Conservation (phyloP, 1,140 invertebrate genomes). For the Druon quercuslanigerum region DNA sequence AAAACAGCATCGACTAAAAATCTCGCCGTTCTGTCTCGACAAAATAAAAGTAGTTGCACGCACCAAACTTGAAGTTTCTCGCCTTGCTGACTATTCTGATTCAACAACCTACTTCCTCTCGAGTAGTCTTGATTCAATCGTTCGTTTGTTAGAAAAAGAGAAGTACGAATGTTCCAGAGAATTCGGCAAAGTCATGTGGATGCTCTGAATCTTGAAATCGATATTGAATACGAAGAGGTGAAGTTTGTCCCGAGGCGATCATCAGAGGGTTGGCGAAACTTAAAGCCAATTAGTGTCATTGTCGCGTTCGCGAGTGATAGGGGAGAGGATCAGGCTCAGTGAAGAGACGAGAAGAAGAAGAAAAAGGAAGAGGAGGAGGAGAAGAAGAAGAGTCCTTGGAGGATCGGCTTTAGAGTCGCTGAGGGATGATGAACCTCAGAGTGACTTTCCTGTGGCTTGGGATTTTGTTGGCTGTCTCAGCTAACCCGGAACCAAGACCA, state of each 20-base stretch:
- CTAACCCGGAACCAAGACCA: conserved; percentile 53
- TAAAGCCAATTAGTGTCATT: conserved; percentile 13
- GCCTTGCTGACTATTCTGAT: conserved; percentile 39
- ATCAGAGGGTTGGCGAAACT: conserved; percentile 1
- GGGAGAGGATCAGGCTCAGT: conserved; percentile 30
- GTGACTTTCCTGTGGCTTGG: conserved; percentile 61
- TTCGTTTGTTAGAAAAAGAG: neutral
- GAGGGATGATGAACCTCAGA: conserved; percentile 58
- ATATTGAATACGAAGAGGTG: conserved; percentile 14
- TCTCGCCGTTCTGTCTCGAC: conserved; percentile 41
- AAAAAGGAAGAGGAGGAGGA: conserved; percentile 1
- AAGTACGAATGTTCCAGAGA: conserved; percentile 12
- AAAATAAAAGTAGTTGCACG: conserved; percentile 45
- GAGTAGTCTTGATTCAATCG: conserved; percentile 35
- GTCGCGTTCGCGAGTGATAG: conserved; percentile 30
- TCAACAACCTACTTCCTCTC: conserved; percentile 40
- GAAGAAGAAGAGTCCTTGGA: conserved; percentile 8
- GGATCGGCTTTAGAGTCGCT: neutral
- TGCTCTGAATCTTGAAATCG: neutral
- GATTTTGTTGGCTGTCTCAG: conserved; percentile 55
- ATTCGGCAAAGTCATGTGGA: conserved; percentile 25
- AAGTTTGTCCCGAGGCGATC: conserved; percentile 1
- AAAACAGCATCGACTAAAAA: conserved; percentile 49
- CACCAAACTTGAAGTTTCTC: conserved; percentile 50
- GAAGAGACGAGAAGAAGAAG: conserved; percentile 17